A percentile compares a stretch with the other conserved stretches of the same genome.
These are phyloP conservation scores for Pristionchus arcanus DNA, from an alignment of 2,888 invertebrate species.

Conservation along the genomic window DNA sequence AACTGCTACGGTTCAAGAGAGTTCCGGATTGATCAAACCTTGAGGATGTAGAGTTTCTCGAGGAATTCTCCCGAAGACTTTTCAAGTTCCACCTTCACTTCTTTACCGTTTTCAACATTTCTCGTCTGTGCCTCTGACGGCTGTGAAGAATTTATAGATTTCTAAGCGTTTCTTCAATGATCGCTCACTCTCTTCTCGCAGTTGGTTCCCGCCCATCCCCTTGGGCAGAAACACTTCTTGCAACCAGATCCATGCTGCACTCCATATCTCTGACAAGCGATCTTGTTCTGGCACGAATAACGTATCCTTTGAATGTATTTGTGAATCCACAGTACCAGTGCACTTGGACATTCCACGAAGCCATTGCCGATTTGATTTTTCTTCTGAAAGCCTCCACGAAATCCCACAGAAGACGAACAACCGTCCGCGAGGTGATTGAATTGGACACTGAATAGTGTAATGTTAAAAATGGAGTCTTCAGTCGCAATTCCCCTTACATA, in stretches of 20 bases:
- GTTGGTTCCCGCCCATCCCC: background rate
- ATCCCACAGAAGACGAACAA: background rate
- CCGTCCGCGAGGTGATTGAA: background rate
- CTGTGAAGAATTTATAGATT: background rate
- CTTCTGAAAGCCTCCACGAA: background rate
- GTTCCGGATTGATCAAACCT: background rate
- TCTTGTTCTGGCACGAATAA: background rate
- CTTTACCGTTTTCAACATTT: background rate
- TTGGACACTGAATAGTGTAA: background rate
- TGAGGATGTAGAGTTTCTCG: background rate
- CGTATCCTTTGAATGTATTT: no score
- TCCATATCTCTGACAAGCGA: background rate
- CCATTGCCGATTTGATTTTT: background rate
- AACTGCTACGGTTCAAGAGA: background rate
- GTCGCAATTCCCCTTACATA: background rate
- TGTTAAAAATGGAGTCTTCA: no score
- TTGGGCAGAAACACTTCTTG: background rate
- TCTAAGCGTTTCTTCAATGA: no score
- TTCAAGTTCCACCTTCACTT: background rate
- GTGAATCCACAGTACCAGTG: background rate
- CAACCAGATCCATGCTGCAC: background rate
- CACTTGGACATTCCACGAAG: conserved; percentile 14
- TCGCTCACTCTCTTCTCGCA: conserved; percentile 6
- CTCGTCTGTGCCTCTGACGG: background rate
- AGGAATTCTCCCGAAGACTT: background rate